phyloP scores from a whole-genome alignment of 2,888 invertebrate species.

The Temnothorax rugatulus region DNA sequence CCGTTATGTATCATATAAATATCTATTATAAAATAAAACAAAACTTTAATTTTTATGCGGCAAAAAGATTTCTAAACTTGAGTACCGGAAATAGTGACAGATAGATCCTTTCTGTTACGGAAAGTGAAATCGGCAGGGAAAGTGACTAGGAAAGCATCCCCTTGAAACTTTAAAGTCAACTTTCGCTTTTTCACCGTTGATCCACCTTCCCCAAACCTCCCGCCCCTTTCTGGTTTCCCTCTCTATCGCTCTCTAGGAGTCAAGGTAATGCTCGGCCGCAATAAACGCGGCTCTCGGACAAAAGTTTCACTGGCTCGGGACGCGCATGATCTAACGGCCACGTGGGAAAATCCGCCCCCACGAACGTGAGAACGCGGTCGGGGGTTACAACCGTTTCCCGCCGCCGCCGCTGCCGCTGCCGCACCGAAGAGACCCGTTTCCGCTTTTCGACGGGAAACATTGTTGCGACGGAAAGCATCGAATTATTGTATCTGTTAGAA shows the following conservation, averaged over 20 bases:
- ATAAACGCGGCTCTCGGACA: slow-evolving; percentile 80
- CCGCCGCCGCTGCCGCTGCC: slow-evolving; percentile 51
- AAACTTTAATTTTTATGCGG: background rate
- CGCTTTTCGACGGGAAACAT: slow-evolving; percentile 11
- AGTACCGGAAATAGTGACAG: background rate
- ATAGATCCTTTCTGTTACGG: background rate
- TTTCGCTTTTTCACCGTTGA: slow-evolving; percentile 81
- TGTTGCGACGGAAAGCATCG: background rate
- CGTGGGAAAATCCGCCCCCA: slow-evolving; percentile 82
- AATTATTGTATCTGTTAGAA: background rate
- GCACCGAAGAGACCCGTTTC: slow-evolving; percentile 48
- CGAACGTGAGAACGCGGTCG: slow-evolving; percentile 63
- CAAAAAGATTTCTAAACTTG: background rate
- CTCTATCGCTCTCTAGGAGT: slow-evolving; percentile 77
- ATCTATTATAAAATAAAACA: background rate
- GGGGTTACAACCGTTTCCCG: slow-evolving; percentile 65
- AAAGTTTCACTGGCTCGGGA: slow-evolving; percentile 76
- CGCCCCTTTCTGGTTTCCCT: slow-evolving; percentile 70
- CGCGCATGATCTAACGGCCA: slow-evolving; percentile 83
- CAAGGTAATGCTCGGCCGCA: slow-evolving; percentile 83
- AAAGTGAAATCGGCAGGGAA: slow-evolving; percentile 32
- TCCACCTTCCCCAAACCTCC: slow-evolving; percentile 50
- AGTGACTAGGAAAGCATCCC: slow-evolving; percentile 72
- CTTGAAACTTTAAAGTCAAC: slow-evolving; percentile 84
- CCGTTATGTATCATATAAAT: background rate